Percentiles rank a stretch among this genome's conserved stretches.
Evolutionary conservation across 2,797 vertebrate genomes (phyloP).

Genomic region (Vipera latastei): DNA sequence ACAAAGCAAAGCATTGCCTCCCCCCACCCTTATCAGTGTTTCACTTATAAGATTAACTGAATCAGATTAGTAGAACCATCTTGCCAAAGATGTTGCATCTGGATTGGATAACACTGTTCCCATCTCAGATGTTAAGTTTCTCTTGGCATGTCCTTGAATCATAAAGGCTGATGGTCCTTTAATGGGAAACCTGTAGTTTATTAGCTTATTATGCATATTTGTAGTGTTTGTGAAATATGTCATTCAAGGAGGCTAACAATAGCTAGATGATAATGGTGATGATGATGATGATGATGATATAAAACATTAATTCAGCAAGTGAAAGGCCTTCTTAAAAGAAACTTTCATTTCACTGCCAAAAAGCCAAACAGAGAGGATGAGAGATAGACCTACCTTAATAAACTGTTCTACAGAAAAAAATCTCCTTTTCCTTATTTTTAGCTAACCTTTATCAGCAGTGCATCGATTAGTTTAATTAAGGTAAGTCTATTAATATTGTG

Average conservation of each 20-base stretch:
- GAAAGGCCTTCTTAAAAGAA: not conserved
- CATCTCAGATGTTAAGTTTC: not conserved
- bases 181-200: slow-evolving; percentile 56
- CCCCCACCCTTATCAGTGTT: not conserved
- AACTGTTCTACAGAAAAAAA: not conserved
- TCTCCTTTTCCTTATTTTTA: not conserved
- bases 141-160: slow-evolving; percentile 16
- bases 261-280: not conserved
- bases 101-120: not conserved
- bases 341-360: not conserved
- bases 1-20: slow-evolving; percentile 18
- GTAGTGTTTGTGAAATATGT: not conserved
- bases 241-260: not conserved
- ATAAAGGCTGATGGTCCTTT: slow-evolving; percentile 21
- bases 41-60: slow-evolving; percentile 21
- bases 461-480: not conserved
- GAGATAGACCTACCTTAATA: not conserved
- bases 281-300: not conserved
- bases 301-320: not conserved
- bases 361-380: not conserved
- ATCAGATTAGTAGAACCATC: not conserved
- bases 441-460: not conserved
- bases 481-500: not conserved
- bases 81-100: not conserved
- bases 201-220: not conserved